Evolutionary conservation across 1,140 invertebrate genomes (phyloP), one percentile per base, ranked within the genome.

Genomic region (Hyles vespertilio): DNA sequence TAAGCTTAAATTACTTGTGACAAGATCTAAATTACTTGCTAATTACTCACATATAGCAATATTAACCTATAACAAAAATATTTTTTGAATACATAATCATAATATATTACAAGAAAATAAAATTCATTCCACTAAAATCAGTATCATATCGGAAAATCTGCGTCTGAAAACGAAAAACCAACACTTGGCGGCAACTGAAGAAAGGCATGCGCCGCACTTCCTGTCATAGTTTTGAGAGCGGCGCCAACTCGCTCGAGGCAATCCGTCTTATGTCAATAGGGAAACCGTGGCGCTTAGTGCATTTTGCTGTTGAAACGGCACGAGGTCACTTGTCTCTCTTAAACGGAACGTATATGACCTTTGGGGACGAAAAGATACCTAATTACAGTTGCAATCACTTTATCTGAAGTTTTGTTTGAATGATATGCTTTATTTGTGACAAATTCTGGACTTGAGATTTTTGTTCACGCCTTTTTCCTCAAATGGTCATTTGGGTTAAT

Each of bases 211-310:
- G 75, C 62, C 72, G 61, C 59, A 74, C 70, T 87, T 87, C 84
- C 81, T 74, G 80, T 80, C 81, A 77, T 74, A 85, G 79, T 84
- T 87, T 85, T 70, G 72, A 77, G 74, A 78, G 76, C 68, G 62
- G 58, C 55, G 61, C 69, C 59, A 56, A 52, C 50, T 56, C 57
- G 22, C 60, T 52, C 58, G 50, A 65, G 61, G 67, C 65, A 72
- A 74, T 77, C 69, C 52, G 69, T 12, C 68, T 61, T 79, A 84
- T 61, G 77, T 76, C 51, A 62, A 56, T 63, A 65, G 49, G 51
- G 59, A 59, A 67, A n/a, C 43, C 48, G 57, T 58, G 67, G 53
- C 55, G 56, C 66, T 72, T 82, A 76, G 36, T 67, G 33, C 74
- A 36, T 80, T 84, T 80, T 65, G 54, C n/a, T 34, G 56, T 40